Percentiles rank a stretch among this genome's conserved stretches.
phyloP scores from a whole-genome alignment of 2,113 vertebrate species.

The Oryzias celebensis region DNA sequence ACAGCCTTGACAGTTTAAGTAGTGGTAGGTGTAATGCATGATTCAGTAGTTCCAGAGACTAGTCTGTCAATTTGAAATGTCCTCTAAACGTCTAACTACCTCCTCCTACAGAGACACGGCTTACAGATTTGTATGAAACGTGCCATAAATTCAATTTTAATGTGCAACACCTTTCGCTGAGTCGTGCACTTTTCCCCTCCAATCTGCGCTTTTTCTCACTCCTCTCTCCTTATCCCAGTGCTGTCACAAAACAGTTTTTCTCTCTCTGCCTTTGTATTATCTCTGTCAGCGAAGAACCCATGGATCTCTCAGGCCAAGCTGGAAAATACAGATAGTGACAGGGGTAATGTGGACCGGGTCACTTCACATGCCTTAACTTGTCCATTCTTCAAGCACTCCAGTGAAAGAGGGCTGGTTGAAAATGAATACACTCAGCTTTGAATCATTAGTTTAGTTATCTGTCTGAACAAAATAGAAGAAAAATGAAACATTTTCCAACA shows the following conservation, averaged over 20 bases:
- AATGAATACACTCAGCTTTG: conserved; percentile 51
- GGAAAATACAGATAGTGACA: conserved; percentile 70
- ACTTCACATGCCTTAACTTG: conserved; percentile 64
- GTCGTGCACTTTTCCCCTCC: conserved; percentile 62
- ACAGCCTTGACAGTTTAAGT: conserved; percentile 69
- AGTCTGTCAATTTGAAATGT: conserved; percentile 73
- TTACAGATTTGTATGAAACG: conserved; percentile 70
- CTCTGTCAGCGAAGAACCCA: conserved; percentile 63
- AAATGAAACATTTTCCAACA: conserved; percentile 15
- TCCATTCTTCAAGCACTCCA: conserved; percentile 36
- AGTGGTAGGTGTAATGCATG: conserved; percentile 76
- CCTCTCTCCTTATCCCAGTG: conserved; percentile 45
- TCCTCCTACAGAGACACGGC: conserved; percentile 42
- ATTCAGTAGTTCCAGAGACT: conserved; percentile 68
- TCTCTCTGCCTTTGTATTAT: conserved; percentile 64
- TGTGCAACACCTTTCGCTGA: conserved; percentile 75
- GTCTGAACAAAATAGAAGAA: conserved; percentile 3
- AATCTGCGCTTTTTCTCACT: conserved; percentile 8
- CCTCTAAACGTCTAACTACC: conserved; percentile 63
- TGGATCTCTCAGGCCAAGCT: conserved; percentile 72
- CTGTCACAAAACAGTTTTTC: conserved; percentile 74
- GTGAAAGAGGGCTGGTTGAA: conserved; percentile 34
- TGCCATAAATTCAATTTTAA: conserved; percentile 79
- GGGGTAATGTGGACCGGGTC: conserved; percentile 67
- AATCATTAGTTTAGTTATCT: conserved; percentile 41